Base-by-base conservation (phyloP, 2,797 vertebrate genomes). In the Remorina albescens region DNA sequence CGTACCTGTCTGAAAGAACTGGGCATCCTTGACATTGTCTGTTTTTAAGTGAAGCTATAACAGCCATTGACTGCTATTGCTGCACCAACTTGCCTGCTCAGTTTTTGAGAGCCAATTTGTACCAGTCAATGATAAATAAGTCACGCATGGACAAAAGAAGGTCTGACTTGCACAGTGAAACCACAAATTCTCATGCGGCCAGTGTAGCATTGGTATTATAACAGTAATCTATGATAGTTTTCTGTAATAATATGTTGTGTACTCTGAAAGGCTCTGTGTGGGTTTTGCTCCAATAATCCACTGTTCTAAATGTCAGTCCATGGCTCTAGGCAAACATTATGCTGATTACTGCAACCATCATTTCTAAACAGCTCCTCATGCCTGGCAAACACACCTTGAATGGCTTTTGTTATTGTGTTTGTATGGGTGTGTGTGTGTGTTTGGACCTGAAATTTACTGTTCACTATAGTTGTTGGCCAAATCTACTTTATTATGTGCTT, bases 221-320 rank as follows among this genome's bases (percentile, higher is more conserved):
- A 67, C 70, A 53, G 25, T 64, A 72, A 81, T 84, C 66, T 65
- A 26, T 87, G 80, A 87, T 77, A 71, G 57, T 63, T 83, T 32
- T 64, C 26, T 80, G 68, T 83, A 85, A 84, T 86, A 86, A 77
- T 61, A 82, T 71, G 51, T 86, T 68, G 50, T 69, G 67, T 77
- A 78, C 67, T 72, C 46, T 83, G 65, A 75, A 84, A 83, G 75
- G 82, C 66, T 18, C 26, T 10, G 54, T 77, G 78, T 81, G 79
- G 84, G 72, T 61, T 85, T 83, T 68, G 67, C 86, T 88, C 75
- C 79, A 85, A 78, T 88, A 85, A 90, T 90, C 85, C 83, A 81
- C 81, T 72, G 72, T 77, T 87, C 80, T 84, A 88, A 91, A 91
- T 91, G 88, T 91, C 89, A 92, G 66, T 82, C 78, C 75, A 54